phyloP scores from a whole-genome alignment of 2,888 invertebrate species.

The Scrobipalpa costella region DNA sequence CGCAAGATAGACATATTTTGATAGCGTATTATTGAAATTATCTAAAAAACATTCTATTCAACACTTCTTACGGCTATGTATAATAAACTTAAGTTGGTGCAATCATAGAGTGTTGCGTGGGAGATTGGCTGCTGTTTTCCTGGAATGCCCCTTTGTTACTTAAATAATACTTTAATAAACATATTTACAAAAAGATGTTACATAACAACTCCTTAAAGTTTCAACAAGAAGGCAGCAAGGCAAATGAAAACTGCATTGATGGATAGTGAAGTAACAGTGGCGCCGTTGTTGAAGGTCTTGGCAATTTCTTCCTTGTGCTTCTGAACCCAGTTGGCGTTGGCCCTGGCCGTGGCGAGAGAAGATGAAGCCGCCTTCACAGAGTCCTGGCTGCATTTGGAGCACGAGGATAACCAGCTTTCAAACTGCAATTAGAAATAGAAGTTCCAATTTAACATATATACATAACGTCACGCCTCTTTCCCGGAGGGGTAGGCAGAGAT shows the following conservation, averaged over 20 bases:
- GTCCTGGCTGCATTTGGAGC: slow-evolving; percentile 50
- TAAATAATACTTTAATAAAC: neutral
- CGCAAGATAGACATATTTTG: too few relatives aligned
- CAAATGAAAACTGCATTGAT: neutral
- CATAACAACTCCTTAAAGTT: neutral
- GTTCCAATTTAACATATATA: neutral
- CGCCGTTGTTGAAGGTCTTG: slow-evolving; percentile 45
- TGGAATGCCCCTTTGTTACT: too few relatives aligned
- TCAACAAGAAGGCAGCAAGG: neutral
- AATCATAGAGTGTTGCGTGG: too few relatives aligned
- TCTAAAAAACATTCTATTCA: too few relatives aligned
- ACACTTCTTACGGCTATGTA: too few relatives aligned
- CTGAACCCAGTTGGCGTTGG: slow-evolving; percentile 52
- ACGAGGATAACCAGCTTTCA: slow-evolving; percentile 55
- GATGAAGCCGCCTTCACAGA: slow-evolving; percentile 43
- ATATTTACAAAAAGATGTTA: neutral
- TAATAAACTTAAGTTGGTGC: too few relatives aligned
- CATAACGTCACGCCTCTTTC: too few relatives aligned
- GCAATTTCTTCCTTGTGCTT: slow-evolving; percentile 55
- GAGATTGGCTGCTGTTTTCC: too few relatives aligned
- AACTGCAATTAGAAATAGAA: slow-evolving; percentile 51
- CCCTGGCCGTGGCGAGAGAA: slow-evolving; percentile 44
- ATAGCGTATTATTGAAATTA: too few relatives aligned
- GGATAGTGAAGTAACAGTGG: slow-evolving; percentile 43
- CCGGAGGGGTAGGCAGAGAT: too few relatives aligned